Evolutionary conservation across 2,888 invertebrate genomes (phyloP).

Genomic region (Gryllus longicercus): DNA sequence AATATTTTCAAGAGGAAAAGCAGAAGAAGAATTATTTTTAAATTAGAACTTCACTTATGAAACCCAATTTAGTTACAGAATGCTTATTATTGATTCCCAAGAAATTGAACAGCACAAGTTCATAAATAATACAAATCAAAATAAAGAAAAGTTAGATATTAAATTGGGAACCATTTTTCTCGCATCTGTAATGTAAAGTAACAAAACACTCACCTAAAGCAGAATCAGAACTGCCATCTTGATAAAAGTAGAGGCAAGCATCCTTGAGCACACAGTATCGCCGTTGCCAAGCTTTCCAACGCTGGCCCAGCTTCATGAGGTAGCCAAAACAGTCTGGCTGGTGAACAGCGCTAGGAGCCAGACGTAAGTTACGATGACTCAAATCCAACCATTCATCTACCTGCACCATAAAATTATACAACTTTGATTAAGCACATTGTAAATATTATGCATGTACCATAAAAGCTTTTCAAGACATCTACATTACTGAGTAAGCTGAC

Average conservation of each 20-base stretch:
- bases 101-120: too few species aligned
- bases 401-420: conserved; percentile 18
- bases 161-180: too few species aligned
- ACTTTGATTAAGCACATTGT: background rate
- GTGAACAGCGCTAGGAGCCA: conserved; percentile 74
- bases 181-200: too few species aligned
- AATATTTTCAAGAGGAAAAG: too few species aligned
- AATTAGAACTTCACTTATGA: too few species aligned
- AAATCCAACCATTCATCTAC: conserved; percentile 40
- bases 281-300: conserved; percentile 82
- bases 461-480: background rate
- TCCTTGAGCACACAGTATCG: conserved; percentile 93
- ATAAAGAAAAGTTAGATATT: too few species aligned
- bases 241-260: conserved; percentile 91
- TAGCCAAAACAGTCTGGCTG: conserved; percentile 92
- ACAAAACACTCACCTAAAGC: conserved; percentile 70
- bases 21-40: too few species aligned
- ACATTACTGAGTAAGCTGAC: background rate
- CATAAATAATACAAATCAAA: too few species aligned
- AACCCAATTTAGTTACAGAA: too few species aligned
- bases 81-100: too few species aligned
- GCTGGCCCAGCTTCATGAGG: conserved; percentile 78
- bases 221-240: conserved; percentile 78
- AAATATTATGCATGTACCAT: background rate
- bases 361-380: conserved; percentile 63